Evolutionary conservation across 2,797 vertebrate species (phyloP).

Genomic region (Cossypha caffra): DNA sequence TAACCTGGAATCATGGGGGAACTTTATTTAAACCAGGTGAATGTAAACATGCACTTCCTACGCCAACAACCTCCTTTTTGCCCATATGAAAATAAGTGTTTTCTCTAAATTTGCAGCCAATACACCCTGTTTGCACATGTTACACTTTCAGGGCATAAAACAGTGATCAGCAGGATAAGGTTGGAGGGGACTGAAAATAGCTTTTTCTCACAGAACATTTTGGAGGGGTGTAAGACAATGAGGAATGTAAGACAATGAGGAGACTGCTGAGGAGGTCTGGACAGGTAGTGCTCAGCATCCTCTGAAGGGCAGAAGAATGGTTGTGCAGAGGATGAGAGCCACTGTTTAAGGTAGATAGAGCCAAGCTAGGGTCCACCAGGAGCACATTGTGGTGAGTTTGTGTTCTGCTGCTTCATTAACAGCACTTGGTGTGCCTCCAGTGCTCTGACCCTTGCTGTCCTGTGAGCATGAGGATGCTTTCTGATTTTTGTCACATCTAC

Average conservation of each 20-base stretch:
- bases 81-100: not conserved
- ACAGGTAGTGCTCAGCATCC: not conserved
- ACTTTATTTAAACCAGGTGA: not conserved
- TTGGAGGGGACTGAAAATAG: not conserved
- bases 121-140: accelerated
- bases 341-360: not conserved
- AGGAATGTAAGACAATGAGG: not conserved
- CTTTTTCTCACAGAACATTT: not conserved
- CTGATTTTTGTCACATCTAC: not conserved
- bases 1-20: not conserved
- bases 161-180: not conserved
- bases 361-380: not conserved
- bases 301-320: not conserved
- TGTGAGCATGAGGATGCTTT: not conserved
- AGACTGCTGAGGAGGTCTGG: not conserved
- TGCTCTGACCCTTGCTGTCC: not conserved
- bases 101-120: not conserved
- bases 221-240: not conserved
- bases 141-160: not conserved
- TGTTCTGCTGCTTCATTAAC: not conserved
- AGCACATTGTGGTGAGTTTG: not conserved
- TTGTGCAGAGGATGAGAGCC: not conserved
- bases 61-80: not conserved
- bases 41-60: not conserved
- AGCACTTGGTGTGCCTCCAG: accelerated